These are phyloP conservation scores for Gnathonemus longibarbis DNA, from an alignment of 2,113 vertebrate genomes.

Conservation along the genomic window DNA sequence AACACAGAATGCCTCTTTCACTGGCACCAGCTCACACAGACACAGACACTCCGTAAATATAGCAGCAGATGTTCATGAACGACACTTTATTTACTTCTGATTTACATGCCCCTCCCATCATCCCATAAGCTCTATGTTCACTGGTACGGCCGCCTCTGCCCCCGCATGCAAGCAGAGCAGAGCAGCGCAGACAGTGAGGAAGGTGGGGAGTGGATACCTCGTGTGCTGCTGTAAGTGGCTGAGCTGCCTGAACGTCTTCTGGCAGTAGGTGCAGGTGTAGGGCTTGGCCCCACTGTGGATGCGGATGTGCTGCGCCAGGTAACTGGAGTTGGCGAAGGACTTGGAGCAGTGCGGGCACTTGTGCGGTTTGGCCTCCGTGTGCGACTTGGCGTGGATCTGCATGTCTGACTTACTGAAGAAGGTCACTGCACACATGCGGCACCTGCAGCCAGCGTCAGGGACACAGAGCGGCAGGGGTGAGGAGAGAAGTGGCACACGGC, in stretches of 20 bases:
- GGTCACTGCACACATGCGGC: conserved; percentile 95
- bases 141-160: not conserved
- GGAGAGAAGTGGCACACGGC: not conserved
- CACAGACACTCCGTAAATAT: not conserved
- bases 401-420: conserved; percentile 99
- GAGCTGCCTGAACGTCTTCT: conserved; percentile 94
- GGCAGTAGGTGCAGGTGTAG: conserved; percentile 96
- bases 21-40: not conserved
- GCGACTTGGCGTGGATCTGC: conserved; percentile 98
- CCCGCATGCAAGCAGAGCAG: not conserved
- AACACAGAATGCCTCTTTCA: not conserved
- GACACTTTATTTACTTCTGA: not conserved
- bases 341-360: conserved; percentile 99
- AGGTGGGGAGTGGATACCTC: conserved; percentile 69
- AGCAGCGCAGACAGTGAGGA: not conserved
- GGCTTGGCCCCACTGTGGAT: conserved; percentile 98
- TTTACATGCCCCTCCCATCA: not conserved
- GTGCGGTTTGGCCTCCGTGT: conserved; percentile 97
- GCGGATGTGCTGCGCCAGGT: conserved; percentile 96
- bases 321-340: conserved; percentile 98
- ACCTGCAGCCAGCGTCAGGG: conserved; percentile 55
- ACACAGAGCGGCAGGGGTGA: not conserved
- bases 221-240: conserved; percentile 97
- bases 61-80: not conserved
- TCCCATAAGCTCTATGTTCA: not conserved